Base-by-base conservation (phyloP, 1,140 invertebrate genomes). In the Asobara japonica region DNA sequence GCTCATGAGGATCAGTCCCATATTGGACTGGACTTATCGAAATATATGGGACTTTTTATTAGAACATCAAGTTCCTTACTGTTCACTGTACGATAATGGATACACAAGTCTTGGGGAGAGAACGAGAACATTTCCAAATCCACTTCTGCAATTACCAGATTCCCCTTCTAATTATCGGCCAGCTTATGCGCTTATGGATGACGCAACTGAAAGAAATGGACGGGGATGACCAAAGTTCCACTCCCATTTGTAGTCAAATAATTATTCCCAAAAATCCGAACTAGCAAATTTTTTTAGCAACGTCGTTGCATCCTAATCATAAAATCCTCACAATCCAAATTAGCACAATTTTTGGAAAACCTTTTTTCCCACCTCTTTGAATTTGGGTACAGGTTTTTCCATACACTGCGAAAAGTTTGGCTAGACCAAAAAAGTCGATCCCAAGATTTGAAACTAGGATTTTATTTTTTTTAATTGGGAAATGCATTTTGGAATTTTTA, bases 1-100 rank as follows among this genome's bases (percentile, higher is more conserved):
- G 80, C 88, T 97, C 68, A 93, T 97, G 89, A 88, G 97, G 25
- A 91, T 98, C 7, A 95, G 91, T 84, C 96, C 97, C 0, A 87
- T 99, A 25, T 87, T 98, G 5, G 90, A 97, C 76, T 99, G 97
- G 97, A 90, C 89, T 7, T 98, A 98, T 82, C 89, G 89, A 45
- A 91, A 97, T 78, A 91, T 99, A 62, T 99, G 97, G 97, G 89
- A 90, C 69, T 98, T 97, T 80, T 88, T 98, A 6, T 83, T 94
- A 10, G 82, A 90, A 16, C 88, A 94, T 48, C 88, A 92, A 73
- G 90, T 98, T 56, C 93, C 96, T 48, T 98, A 98, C 81, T 98
- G 97, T 83, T 88, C 88, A 18, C 88, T 99, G 0, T 98, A 99
- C 84, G 93, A 98, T 82, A 82, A 90, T 83, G 97, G 96, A 22